Percentiles rank a stretch among this genome's conserved stretches.
phyloP scores from a whole-genome alignment of 2,888 invertebrate species.

The Itoplectis maculator region DNA sequence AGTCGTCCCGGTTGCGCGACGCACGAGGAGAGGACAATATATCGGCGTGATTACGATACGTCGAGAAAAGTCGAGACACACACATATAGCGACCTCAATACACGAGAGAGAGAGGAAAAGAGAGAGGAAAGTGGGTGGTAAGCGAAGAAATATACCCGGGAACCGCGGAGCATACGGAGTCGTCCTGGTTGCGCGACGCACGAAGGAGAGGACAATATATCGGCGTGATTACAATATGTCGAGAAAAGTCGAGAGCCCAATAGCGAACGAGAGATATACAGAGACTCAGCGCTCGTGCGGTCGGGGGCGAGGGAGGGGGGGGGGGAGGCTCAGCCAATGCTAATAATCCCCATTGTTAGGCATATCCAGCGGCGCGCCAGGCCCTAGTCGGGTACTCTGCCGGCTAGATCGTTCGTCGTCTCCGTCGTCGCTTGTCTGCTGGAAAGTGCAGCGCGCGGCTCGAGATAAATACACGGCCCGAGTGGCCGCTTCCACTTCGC shows the following conservation, averaged over 20 bases:
- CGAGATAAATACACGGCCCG: constrained; percentile 8
- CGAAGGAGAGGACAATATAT: constrained; percentile 78
- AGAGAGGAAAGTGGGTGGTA: constrained; percentile 6
- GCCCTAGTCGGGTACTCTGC: neutral
- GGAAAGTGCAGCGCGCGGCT: too few relatives aligned
- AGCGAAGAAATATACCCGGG: constrained; percentile 63
- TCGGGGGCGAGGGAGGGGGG: neutral
- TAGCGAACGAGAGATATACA: constrained; percentile 73
- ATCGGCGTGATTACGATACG: constrained; percentile 82
- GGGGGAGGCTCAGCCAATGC: constrained; percentile 79
- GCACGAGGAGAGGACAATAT: constrained; percentile 77
- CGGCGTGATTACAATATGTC: constrained; percentile 82
- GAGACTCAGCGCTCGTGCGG: too few relatives aligned
- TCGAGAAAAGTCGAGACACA: constrained; percentile 78
- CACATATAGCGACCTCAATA: too few relatives aligned
- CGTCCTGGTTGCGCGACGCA: constrained; percentile 48
- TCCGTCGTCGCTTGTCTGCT: constrained; percentile 31
- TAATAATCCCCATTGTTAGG: constrained; percentile 81
- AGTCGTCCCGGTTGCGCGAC: constrained; percentile 42
- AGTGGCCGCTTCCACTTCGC: neutral
- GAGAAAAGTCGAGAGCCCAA: constrained; percentile 78
- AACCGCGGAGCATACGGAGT: too few relatives aligned
- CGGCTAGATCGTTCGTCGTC: constrained; percentile 50
- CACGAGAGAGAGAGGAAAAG: constrained; percentile 14
- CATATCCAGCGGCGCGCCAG: constrained; percentile 36